Base-by-base conservation (phyloP, 2,797 vertebrate species). In the Merluccius polli region DNA sequence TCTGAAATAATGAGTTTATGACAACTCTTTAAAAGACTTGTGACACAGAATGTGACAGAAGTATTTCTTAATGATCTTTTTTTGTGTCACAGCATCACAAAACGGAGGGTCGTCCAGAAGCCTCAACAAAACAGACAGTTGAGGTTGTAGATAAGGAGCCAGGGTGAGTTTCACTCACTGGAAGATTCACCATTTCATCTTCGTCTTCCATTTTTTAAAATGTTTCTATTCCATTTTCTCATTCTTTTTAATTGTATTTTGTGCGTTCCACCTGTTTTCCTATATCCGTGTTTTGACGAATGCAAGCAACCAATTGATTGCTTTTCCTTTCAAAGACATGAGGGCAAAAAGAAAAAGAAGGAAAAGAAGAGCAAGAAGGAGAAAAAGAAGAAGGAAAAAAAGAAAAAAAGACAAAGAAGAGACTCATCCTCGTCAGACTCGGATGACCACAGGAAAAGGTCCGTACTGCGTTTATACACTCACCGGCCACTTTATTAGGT, bases 321-420 rank as follows among this genome's bases (percentile, higher is more conserved):
- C 29, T 59, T 48, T 18, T 18, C 16, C 73, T 69, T 1, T 0
- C 0, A 74, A 97, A 97, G 95, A 36, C 85, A 83, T 0, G 95
- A 95, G 2, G 81, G 76, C 65, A 85, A 90, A 84, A 98, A 95
- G 88, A 97, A 94, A 77, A 93, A 93, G 85, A 96, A 92, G 77
- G 95, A 96, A 68, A 95, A 97, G 65, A 96, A 97, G 48, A 96
- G 91, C 79, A 95, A 93, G n/a, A 95, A 95, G 69, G 95, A 95
- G 10, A 94, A 95, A 38, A 95, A 95, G 76, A 96, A 96, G 80
- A 93, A 92, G 76, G 90, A 92, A 12, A 91, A 93, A 33, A 92
- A 93, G 82, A 95, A 94, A 71, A 95, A 93, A 74, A 91, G 86
- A 69, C 91, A 91, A 30, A 87, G 85, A 69, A 83, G 82, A 87